Evolutionary conservation across 2,113 vertebrate genomes (phyloP).

Genomic region (Sebastes fasciatus): DNA sequence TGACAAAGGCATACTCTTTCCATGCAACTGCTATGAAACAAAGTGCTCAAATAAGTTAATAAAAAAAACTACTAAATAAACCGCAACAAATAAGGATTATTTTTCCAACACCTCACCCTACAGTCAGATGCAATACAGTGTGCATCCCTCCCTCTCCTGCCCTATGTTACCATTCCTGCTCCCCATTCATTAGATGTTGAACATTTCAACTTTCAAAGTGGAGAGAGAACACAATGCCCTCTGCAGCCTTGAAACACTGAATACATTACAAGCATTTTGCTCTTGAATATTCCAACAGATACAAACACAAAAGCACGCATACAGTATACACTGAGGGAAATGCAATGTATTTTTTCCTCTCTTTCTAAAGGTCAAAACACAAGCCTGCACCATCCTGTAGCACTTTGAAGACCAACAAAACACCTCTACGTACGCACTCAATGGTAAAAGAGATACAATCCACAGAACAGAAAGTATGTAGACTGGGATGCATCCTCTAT

Average conservation of each 20-base stretch:
- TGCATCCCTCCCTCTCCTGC: conserved; percentile 7
- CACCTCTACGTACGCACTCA: conserved; percentile 27
- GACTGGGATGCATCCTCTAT: conserved; percentile 22
- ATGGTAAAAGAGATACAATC: conserved; percentile 41
- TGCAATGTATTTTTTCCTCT: neutral
- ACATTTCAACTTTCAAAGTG: conserved; percentile 72
- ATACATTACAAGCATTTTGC: conserved; percentile 44
- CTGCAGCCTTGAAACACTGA: conserved; percentile 56
- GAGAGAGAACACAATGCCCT: conserved; percentile 58
- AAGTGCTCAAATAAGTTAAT: too few species aligned
- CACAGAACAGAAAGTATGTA: conserved; percentile 27
- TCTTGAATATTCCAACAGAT: conserved; percentile 48
- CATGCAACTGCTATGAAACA: neutral
- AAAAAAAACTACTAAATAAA: neutral
- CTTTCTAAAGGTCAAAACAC: conserved; percentile 58
- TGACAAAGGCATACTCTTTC: neutral
- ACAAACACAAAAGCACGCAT: conserved; percentile 16
- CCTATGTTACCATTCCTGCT: conserved; percentile 12
- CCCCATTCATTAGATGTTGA: conserved; percentile 70
- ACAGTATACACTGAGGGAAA: conserved; percentile 21
- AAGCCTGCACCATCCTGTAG: conserved; percentile 22
- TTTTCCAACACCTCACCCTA: neutral
- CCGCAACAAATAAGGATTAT: neutral
- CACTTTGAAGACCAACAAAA: conserved; percentile 55
- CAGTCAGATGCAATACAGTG: conserved; percentile 4